Conservation (phyloP, 1,140 invertebrate genomes). For the Steinernema khuongi region DNA sequence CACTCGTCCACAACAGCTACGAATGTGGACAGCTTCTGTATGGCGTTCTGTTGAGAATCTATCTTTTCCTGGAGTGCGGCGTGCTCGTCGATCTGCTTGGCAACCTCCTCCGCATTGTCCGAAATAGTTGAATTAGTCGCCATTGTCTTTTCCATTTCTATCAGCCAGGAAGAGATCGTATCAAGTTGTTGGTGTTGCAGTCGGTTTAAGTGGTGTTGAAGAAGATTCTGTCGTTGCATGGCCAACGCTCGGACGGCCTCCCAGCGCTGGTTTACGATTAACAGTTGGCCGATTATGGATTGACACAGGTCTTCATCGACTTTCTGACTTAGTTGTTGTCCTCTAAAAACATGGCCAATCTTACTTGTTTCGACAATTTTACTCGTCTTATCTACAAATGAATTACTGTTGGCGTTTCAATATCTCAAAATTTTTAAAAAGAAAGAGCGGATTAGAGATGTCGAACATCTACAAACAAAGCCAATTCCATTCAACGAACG, state of each 20-base stretch:
- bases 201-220: constrained; percentile 44
- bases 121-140: constrained; percentile 31
- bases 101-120: constrained; percentile 28
- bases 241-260: constrained; percentile 43
- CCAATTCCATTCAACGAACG: no score
- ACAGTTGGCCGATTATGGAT: constrained; percentile 43
- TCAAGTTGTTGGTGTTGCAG: constrained; percentile 44
- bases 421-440: no score
- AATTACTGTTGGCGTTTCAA: no score
- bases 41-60: constrained; percentile 44
- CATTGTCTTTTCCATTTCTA: constrained; percentile 37
- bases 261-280: constrained; percentile 52
- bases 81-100: constrained; percentile 43
- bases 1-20: constrained; percentile 44
- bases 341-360: constrained; percentile 24
- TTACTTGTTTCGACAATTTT: no score
- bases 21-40: constrained; percentile 47
- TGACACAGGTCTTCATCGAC: constrained; percentile 40
- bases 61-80: constrained; percentile 44
- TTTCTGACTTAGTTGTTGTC: constrained; percentile 47
- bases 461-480: no score
- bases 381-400: no score
- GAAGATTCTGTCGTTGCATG: constrained; percentile 44
- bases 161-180: constrained; percentile 43
- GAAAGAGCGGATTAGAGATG: no score